Evolutionary conservation across 2,888 invertebrate species (phyloP).

Genomic region (Drosophila meridiana): DNA sequence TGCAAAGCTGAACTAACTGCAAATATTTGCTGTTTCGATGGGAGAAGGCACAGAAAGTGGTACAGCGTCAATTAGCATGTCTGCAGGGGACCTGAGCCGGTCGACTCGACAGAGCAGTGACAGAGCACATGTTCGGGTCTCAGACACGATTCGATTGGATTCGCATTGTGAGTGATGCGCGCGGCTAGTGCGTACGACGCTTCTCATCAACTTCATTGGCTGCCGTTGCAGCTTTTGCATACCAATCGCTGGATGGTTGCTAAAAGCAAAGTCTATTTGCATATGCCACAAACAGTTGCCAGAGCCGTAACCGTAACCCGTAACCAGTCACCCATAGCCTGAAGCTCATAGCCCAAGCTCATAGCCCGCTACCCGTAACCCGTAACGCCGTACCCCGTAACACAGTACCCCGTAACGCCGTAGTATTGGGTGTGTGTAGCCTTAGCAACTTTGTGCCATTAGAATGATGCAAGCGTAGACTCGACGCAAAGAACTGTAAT

Average conservation of each 20-base stretch:
- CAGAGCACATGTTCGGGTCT: neutral
- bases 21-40: slow-evolving; percentile 44
- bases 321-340: neutral
- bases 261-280: slow-evolving; percentile 48
- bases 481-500: slow-evolving; percentile 54
- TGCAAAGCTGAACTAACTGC: slow-evolving; percentile 4
- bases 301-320: slow-evolving; percentile 1
- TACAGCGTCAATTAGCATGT: slow-evolving; percentile 45
- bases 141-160: neutral
- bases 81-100: slow-evolving; percentile 13
- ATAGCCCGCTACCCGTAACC: neutral
- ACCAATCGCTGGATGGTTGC: slow-evolving; percentile 39
- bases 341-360: too few relatives aligned
- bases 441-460: slow-evolving; percentile 51
- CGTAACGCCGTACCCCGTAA: neutral
- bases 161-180: slow-evolving; percentile 18
- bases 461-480: slow-evolving; percentile 50
- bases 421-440: slow-evolving; percentile 20
- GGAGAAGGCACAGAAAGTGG: slow-evolving; percentile 10
- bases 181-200: slow-evolving; percentile 32
- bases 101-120: neutral
- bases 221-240: slow-evolving; percentile 40
- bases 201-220: slow-evolving; percentile 38
- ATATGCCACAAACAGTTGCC: slow-evolving; percentile 52
- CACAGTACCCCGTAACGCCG: too few relatives aligned